Evolutionary conservation across 2,113 vertebrate species (phyloP).

Genomic region (Bufo gargarizans): DNA sequence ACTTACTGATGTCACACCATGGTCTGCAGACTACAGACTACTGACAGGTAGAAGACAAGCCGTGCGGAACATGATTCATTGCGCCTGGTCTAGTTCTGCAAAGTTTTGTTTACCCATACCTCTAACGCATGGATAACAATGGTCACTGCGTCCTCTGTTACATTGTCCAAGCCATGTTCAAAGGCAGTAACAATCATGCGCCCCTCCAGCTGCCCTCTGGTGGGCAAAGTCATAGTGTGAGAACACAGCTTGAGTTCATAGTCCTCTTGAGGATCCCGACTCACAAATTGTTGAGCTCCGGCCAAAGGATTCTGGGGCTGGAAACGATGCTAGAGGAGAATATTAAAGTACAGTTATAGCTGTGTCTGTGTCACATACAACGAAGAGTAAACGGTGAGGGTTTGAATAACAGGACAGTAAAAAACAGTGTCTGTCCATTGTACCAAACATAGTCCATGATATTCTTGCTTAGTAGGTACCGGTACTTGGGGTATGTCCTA

Average conservation of each 20-base stretch:
- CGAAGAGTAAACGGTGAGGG: no score
- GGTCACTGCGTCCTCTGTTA: slow-evolving; percentile 88
- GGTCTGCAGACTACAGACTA: background rate
- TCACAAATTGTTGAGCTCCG: slow-evolving; percentile 89
- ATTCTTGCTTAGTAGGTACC: no score
- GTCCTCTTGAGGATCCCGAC: slow-evolving; percentile 87
- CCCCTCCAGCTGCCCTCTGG: slow-evolving; percentile 90
- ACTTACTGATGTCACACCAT: no score
- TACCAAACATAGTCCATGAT: no score
- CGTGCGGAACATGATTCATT: background rate
- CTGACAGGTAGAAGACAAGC: background rate
- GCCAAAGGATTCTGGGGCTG: slow-evolving; percentile 93
- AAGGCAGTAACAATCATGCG: slow-evolving; percentile 96
- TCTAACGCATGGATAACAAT: slow-evolving; percentile 86
- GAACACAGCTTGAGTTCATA: slow-evolving; percentile 92
- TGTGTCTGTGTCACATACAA: background rate
- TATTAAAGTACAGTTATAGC: background rate
- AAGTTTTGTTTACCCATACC: slow-evolving; percentile 63
- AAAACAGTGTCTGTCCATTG: no score
- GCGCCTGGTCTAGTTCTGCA: background rate
- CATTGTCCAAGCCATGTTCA: slow-evolving; percentile 91
- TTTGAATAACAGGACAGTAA: no score
- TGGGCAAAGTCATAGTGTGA: slow-evolving; percentile 92
- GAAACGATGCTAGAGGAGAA: slow-evolving; percentile 86
- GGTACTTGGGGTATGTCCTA: no score